These are phyloP conservation scores for Pelagia noctiluca DNA, from an alignment of 30 jellyfish, hydroid and myxozoan genomes.

Conservation along the genomic window DNA sequence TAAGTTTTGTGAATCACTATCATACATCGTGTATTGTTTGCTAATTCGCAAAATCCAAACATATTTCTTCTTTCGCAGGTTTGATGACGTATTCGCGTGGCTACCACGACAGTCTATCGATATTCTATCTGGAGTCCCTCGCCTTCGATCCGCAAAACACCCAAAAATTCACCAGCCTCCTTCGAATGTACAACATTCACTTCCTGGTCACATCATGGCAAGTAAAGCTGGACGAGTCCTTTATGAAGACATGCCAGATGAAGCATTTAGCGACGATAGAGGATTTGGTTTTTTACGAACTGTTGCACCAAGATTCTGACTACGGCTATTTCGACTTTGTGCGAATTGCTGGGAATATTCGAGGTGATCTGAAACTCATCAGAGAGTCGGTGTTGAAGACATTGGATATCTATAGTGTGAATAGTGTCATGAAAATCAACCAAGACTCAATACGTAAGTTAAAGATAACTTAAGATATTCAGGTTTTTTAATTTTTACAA, in stretches of 20 bases:
- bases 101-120: slow-evolving; percentile 80
- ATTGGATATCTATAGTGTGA: slow-evolving; percentile 62
- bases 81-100: slow-evolving; percentile 80
- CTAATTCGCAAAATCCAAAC: background rate
- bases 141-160: slow-evolving; percentile 48
- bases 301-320: slow-evolving; percentile 63
- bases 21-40: background rate
- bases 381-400: slow-evolving; percentile 74
- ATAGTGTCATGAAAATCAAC: slow-evolving; percentile 76
- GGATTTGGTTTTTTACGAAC: slow-evolving; percentile 67
- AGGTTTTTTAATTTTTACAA: too few relatives aligned
- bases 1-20: background rate
- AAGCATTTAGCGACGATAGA: slow-evolving; percentile 49
- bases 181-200: slow-evolving; percentile 79
- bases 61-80: slow-evolving; percentile 28
- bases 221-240: slow-evolving; percentile 34
- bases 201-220: slow-evolving; percentile 52
- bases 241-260: slow-evolving; percentile 54
- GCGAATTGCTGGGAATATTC: slow-evolving; percentile 72
- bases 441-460: slow-evolving; percentile 40
- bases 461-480: too few relatives aligned
- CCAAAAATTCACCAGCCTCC: slow-evolving; percentile 27
- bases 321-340: slow-evolving; percentile 90
- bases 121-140: slow-evolving; percentile 67
- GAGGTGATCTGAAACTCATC: slow-evolving; percentile 74